Conservation (phyloP, 2,888 invertebrate genomes). For the Hedya salicella region DNA sequence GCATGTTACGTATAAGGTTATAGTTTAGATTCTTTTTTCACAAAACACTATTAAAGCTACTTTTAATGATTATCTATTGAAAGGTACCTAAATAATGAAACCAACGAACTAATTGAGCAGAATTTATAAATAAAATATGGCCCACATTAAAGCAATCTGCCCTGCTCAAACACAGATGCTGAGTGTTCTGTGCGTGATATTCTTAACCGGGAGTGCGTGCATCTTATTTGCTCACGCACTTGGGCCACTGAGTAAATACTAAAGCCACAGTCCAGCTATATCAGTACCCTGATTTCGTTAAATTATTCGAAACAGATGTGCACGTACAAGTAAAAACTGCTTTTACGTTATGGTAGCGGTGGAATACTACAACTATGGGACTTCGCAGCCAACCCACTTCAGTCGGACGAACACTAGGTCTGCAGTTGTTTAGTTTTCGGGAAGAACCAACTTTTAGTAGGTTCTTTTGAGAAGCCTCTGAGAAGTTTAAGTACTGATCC, state of each 20-base stretch:
- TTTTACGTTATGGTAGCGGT: not conserved
- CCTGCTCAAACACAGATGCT: slow-evolving; percentile 30
- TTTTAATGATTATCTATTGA: too few species aligned
- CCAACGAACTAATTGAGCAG: not conserved
- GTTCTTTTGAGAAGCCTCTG: too few species aligned
- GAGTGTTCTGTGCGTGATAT: slow-evolving; percentile 26
- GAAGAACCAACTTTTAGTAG: too few species aligned
- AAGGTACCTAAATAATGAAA: not conserved
- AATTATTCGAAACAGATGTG: not conserved
- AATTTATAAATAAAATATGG: slow-evolving; percentile 19
- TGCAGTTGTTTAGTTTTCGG: too few species aligned
- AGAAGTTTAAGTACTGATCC: slow-evolving; percentile 4
- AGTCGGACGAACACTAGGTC: too few species aligned
- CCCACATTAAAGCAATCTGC: slow-evolving; percentile 32
- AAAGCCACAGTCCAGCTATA: slow-evolving; percentile 37
- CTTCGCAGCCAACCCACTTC: too few species aligned
- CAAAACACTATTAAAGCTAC: too few species aligned
- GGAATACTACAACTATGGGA: too few species aligned
- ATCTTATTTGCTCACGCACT: slow-evolving; percentile 33
- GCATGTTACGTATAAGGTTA: too few species aligned
- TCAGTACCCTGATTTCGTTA: slow-evolving; percentile 38
- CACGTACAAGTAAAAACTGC: slow-evolving; percentile 4
- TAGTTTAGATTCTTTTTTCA: too few species aligned
- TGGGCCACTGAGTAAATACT: slow-evolving; percentile 25
- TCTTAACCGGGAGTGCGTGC: slow-evolving; percentile 20